Evolutionary conservation across 2,888 invertebrate species (phyloP), one percentile per base, ranked within the genome.

Genomic region (Drosophila suboccidentalis): DNA sequence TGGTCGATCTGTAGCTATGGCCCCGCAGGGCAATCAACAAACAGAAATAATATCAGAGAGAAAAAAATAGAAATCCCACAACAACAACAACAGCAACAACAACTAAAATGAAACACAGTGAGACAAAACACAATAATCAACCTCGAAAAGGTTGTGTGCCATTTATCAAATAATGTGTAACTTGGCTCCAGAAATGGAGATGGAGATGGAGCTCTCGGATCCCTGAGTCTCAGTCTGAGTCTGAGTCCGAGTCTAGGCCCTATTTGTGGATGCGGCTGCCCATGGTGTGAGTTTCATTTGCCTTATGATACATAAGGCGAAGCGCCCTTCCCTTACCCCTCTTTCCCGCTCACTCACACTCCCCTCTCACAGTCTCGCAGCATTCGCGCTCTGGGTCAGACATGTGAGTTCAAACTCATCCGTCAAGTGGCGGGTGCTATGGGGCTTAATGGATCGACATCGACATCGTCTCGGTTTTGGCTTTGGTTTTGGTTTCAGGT

Each of bases 391-490:
- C 69, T 86, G 84, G 91, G 91, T 91, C 91, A 91, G 85, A 80
- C 85, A 91, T 91, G 90, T 83, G 91, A 91, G 92, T 91, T 91
- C 91, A 91, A 91, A 91, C 91, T 86, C 91, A 91, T 91, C 91
- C 91, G 91, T 91, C 91, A 91, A 91, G 83, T 87, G 87, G 82
- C 77, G 81, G 65, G 89, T 71, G 83, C 72, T 74, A 75, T 85
- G 74, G 85, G 75, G 73, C 90, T 75, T 87, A 90, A 87, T 87
- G 89, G 90, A 87, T 90, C 86, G 90, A 89, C 88, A 82, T 78
- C 70, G 77, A 50, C 70, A 26, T 4, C n/a, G 36, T 43, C 26
- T 58, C 17, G 10, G 34, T 22, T 19, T 58, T n/a, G 5, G 10
- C 32, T 15, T 59, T 29, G 3, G n/a, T 36, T 9, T 36, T 9